Conservation (phyloP, 2,113 vertebrate genomes). For the Hoplias malabaricus region DNA sequence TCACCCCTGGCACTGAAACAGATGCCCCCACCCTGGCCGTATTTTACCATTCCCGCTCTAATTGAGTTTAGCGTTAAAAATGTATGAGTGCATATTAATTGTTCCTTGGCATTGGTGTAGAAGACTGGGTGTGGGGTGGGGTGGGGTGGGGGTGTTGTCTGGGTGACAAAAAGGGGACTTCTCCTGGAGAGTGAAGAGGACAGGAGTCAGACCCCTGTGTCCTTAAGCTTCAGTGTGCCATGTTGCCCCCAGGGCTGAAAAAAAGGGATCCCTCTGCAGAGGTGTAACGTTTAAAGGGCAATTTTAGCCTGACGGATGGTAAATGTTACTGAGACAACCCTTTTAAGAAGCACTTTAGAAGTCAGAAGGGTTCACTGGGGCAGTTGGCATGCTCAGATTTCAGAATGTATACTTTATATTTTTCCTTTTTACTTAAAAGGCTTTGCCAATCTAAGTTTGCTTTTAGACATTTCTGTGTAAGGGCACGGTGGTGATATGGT, state of each 20-base stretch:
- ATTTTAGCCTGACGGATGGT: conserved; percentile 43
- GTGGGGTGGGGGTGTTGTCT: conserved; percentile 24
- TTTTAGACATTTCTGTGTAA: too few relatives aligned
- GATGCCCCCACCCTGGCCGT: conserved; percentile 47
- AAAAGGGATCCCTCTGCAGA: conserved; percentile 11
- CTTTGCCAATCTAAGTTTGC: too few relatives aligned
- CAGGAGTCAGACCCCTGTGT: conserved; percentile 32
- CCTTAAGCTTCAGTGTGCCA: conserved; percentile 9
- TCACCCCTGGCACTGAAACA: conserved; percentile 57
- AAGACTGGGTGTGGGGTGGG: conserved; percentile 15
- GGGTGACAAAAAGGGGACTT: conserved; percentile 35
- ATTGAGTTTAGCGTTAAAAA: conserved; percentile 63
- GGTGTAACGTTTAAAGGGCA: conserved; percentile 32
- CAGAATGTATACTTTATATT: neutral
- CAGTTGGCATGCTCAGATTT: neutral
- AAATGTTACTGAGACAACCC: conserved; percentile 44
- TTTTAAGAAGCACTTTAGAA: conserved; percentile 63
- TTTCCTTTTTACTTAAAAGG: too few relatives aligned
- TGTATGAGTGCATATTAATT: conserved; percentile 66
- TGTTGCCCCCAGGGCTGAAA: conserved; percentile 44
- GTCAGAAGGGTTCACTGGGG: neutral
- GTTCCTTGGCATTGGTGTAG: conserved; percentile 43
- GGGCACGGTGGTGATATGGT: too few relatives aligned
- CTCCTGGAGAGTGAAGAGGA: conserved; percentile 44
- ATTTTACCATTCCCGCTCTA: conserved; percentile 59